phyloP scores from a whole-genome alignment of 2,797 vertebrate genomes.

The Microcaecilia unicolor region DNA sequence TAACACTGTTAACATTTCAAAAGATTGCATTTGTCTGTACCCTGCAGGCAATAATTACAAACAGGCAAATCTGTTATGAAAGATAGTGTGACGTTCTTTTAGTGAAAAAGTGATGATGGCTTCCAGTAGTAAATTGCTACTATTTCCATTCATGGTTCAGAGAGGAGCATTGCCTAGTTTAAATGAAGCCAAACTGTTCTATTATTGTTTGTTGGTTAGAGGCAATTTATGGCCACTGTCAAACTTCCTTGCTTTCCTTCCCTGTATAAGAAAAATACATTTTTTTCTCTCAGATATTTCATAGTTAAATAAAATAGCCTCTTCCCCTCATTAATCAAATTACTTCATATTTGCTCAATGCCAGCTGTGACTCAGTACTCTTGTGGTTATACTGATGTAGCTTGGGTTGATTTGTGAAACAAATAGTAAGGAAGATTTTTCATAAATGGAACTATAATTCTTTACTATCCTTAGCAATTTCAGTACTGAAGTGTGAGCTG shows the following conservation, averaged over 20 bases:
- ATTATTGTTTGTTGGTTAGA: slow-evolving; percentile 4
- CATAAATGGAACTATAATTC: slow-evolving; percentile 17
- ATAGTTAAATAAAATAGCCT: neutral
- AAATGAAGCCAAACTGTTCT: slow-evolving; percentile 8
- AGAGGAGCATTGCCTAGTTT: slow-evolving; percentile 11
- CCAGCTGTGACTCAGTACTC: slow-evolving; percentile 1
- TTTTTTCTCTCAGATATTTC: neutral
- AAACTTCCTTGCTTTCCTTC: slow-evolving; percentile 16
- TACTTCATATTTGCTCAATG: neutral
- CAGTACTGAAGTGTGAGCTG: slow-evolving; percentile 29
- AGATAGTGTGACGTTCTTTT: slow-evolving; percentile 47
- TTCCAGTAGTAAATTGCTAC: no score
- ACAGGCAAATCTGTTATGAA: slow-evolving; percentile 56
- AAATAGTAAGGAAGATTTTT: slow-evolving; percentile 8
- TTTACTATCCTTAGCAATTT: slow-evolving; percentile 17
- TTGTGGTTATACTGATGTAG: slow-evolving; percentile 15
- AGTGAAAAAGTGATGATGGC: slow-evolving; percentile 52
- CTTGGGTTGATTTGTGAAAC: slow-evolving; percentile 10
- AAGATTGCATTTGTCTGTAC: slow-evolving; percentile 54
- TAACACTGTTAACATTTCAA: slow-evolving; percentile 65
- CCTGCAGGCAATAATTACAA: slow-evolving; percentile 53
- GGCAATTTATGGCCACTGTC: slow-evolving; percentile 2
- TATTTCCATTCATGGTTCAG: slow-evolving; percentile 37
- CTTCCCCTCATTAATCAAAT: neutral
- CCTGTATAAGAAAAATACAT: neutral